Base-by-base conservation (phyloP, 2,113 vertebrate genomes). In the Sapajus apella region DNA sequence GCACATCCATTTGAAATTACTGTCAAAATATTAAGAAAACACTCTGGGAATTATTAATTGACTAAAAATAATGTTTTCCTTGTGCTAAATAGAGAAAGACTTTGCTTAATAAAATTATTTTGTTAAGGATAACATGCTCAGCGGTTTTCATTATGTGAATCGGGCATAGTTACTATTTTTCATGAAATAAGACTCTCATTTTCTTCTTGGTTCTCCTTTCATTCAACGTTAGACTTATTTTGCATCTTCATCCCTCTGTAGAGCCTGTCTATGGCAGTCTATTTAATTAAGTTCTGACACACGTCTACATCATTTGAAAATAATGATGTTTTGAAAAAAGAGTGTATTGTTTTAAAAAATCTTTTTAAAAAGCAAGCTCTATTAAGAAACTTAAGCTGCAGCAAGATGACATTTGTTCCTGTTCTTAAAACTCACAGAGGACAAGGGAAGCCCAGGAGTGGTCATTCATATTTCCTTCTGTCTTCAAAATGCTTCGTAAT, bases 41-140 rank as follows among this genome's bases (percentile, higher is more conserved):
- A 52, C 50, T 94, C 92, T 92, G 43, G 32, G 52, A 88, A 97
- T 91, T 70, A 81, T 87, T 95, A 91, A 84, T 86, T 89, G 92
- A 82, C 43, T 88, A 88, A 94, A 94, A 95, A 85, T 87, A 87
- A 87, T 79, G 50, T 47, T 90, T 95, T 81, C 18, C 64, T 92
- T 87, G 61, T 72, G 68, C 25, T 95, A 90, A 94, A 83, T 16
- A 37, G n/a, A 95, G 56, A 43, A 94, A 16, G 70, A 27, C 9
- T 64, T 76, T 21, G 30, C 30, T 93, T 80, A 45, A 61, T 87
- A 94, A 96, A 80, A 76, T 94, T 55, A 70, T n/a, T n/a, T 90
- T 70, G 30, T 50, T 50, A 25, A 88, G 55, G 43, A 55, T 58
- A 66, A 52, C 55, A 85, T 13, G 17, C 72, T 58, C n/a, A 73